A percentile compares a stretch with the other conserved stretches of the same genome.
Conservation (phyloP, 2,888 invertebrate genomes). For the Athripsodes cinereus region DNA sequence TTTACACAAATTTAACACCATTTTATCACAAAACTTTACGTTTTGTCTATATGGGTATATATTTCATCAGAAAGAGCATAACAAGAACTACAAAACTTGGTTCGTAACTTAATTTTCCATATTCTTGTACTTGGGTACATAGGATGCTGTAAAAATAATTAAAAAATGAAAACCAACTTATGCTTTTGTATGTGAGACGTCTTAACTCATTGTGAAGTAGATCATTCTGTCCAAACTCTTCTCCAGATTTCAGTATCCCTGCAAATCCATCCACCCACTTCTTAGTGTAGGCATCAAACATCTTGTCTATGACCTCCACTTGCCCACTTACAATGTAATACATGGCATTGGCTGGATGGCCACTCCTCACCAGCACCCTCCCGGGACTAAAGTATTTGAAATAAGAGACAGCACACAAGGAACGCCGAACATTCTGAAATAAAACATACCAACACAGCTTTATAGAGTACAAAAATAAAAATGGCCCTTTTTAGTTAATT, state of each 20-base stretch:
- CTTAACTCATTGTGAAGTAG: conserved; percentile 55
- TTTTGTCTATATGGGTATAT: no score
- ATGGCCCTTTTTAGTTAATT: no score
- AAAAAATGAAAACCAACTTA: conserved; percentile 36
- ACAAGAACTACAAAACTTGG: no score
- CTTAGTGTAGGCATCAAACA: conserved; percentile 47
- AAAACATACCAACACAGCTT: no score
- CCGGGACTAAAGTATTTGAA: conserved; percentile 56
- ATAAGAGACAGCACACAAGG: conserved; percentile 54
- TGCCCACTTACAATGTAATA: conserved; percentile 62
- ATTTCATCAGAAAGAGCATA: no score
- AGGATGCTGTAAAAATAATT: no score
- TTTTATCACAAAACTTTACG: no score
- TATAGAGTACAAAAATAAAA: no score
- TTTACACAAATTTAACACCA: no score
- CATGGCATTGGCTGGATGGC: conserved; percentile 52
- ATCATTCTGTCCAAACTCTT: conserved; percentile 63
- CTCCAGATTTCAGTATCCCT: conserved; percentile 50
- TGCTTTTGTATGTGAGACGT: conserved; percentile 54
- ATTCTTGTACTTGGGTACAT: no score
- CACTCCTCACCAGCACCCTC: conserved; percentile 56
- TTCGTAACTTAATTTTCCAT: no score
- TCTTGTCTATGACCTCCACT: conserved; percentile 43
- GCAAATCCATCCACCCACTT: conserved; percentile 43
- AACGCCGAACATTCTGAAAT: conserved; percentile 52